Evolutionary conservation across 2,888 invertebrate species (phyloP).

Genomic region (Acleris emargana): DNA sequence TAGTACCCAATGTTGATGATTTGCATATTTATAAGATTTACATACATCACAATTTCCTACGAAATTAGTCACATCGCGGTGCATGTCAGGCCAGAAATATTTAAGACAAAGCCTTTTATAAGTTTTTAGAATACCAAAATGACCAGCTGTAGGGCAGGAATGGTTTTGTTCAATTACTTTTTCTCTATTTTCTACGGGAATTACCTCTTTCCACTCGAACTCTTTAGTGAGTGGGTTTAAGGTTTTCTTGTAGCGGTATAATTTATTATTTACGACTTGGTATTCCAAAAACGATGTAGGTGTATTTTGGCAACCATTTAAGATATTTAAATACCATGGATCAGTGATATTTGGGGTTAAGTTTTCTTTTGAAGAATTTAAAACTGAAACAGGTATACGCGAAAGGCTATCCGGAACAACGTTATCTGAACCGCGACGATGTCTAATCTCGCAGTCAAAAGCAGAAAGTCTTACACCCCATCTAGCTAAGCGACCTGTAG

Average conservation of each 20-base stretch:
- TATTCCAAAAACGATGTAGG: slow-evolving; percentile 15
- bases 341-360: slow-evolving; percentile 2
- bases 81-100: too few species aligned
- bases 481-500: too few species aligned
- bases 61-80: too few species aligned
- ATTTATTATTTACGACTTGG: neutral
- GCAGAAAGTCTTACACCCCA: too few species aligned
- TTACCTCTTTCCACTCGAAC: slow-evolving; percentile 10
- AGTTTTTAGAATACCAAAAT: too few species aligned
- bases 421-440: too few species aligned
- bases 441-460: too few species aligned
- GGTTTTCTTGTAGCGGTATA: slow-evolving; percentile 16
- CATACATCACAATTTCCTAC: slow-evolving; percentile 11
- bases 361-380: too few species aligned
- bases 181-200: neutral
- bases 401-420: too few species aligned
- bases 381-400: too few species aligned
- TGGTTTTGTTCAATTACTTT: neutral
- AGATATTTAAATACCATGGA: slow-evolving; percentile 27
- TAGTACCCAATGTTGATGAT: slow-evolving; percentile 1
- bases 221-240: slow-evolving; percentile 9
- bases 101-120: too few species aligned
- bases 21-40: slow-evolving; percentile 29
- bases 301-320: slow-evolving; percentile 8
- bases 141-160: too few species aligned